phyloP scores from a whole-genome alignment of 2,797 vertebrate genomes.

The Enteromius treurensis region DNA sequence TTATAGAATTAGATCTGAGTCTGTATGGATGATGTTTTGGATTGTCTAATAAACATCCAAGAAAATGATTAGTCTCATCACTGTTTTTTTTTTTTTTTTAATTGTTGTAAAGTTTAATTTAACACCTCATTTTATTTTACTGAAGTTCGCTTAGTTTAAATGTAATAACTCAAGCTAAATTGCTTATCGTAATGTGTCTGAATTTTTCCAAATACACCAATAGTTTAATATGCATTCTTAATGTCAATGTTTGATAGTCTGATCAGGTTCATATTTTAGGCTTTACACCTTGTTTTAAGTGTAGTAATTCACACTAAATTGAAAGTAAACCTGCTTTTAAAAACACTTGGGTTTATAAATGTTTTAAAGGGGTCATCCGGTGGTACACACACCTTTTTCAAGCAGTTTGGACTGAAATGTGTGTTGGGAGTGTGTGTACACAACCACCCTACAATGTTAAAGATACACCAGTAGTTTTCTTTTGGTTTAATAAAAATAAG shows the following conservation, averaged over 20 bases:
- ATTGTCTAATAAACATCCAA: conserved; percentile 59
- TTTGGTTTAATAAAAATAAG: too few species aligned
- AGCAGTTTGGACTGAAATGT: too few species aligned
- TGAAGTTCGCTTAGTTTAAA: neutral
- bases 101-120: neutral
- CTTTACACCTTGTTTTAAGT: too few species aligned
- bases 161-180: neutral
- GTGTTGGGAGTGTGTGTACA: too few species aligned
- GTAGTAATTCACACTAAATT: neutral
- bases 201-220: neutral
- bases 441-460: too few species aligned
- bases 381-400: too few species aligned
- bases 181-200: neutral
- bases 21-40: conserved; percentile 54
- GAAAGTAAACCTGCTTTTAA: neutral
- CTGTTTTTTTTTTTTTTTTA: too few species aligned
- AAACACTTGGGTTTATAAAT: neutral
- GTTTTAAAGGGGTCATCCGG: neutral
- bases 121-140: neutral
- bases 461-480: too few species aligned
- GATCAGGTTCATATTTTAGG: neutral
- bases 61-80: neutral
- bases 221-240: too few species aligned
- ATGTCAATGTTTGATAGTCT: neutral
- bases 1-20: conserved; percentile 54